Conservation (phyloP, 1,140 invertebrate species). For the Steinernema khuongi region DNA sequence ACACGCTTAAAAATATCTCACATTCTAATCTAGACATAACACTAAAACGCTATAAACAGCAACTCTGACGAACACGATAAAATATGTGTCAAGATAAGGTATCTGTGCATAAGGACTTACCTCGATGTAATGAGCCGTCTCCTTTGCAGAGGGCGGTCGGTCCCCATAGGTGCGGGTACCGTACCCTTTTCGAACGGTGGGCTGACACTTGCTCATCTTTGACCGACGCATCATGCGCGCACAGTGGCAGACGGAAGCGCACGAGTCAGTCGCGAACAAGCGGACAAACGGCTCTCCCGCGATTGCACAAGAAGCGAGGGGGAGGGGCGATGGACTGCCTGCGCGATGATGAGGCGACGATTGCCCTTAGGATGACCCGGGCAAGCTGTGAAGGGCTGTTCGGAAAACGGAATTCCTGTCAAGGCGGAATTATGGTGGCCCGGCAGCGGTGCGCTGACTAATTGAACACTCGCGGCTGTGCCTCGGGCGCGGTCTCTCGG, state of each 20-base stretch:
- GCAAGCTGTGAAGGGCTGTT: background rate
- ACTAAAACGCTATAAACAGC: no score
- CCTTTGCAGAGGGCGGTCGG: no score
- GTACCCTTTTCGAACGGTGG: no score
- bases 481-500: slow-evolving; percentile 9
- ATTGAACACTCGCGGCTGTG: background rate
- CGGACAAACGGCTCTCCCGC: background rate
- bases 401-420: slow-evolving; percentile 13
- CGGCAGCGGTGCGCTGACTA: background rate
- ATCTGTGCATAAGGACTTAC: no score
- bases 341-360: slow-evolving; percentile 14
- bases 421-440: background rate
- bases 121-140: no score
- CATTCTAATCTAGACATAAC: no score
- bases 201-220: background rate
- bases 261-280: background rate
- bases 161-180: no score
- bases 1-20: no score
- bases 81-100: no score
- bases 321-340: background rate
- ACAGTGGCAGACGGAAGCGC: background rate
- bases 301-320: background rate
- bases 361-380: slow-evolving; percentile 5
- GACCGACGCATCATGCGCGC: background rate
- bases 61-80: no score